Conservation (phyloP, 2,888 invertebrate species). For the Pterostichus madidus region DNA sequence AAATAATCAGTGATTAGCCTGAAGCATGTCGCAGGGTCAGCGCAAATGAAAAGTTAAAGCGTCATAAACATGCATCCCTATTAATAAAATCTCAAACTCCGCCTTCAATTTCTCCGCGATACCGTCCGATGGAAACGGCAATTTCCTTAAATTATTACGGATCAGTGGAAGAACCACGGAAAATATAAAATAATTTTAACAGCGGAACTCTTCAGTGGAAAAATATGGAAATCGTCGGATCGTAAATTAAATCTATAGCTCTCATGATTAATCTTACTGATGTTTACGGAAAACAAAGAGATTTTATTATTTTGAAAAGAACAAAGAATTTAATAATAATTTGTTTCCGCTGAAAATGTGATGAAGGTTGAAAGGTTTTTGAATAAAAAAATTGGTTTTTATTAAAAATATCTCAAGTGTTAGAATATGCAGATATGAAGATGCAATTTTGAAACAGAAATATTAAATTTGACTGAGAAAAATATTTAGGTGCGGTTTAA, state of each 20-base stretch:
- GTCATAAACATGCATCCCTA: neutral
- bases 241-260: slow-evolving; percentile 29
- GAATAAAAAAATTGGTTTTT: slow-evolving; percentile 3
- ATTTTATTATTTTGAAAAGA: slow-evolving; percentile 6
- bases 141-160: slow-evolving; percentile 43
- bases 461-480: too few species aligned
- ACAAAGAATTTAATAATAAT: slow-evolving; percentile 48
- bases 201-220: slow-evolving; percentile 9
- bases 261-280: slow-evolving; percentile 37
- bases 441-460: too few species aligned
- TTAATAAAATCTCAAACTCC: neutral
- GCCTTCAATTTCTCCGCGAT: slow-evolving; percentile 13
- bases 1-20: slow-evolving; percentile 16
- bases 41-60: neutral
- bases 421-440: neutral
- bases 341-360: slow-evolving; percentile 21
- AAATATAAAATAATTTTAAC: slow-evolving; percentile 24
- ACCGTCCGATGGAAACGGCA: slow-evolving; percentile 25
- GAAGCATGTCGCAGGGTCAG: neutral
- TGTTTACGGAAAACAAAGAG: slow-evolving; percentile 11
- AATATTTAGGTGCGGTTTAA: too few species aligned
- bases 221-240: slow-evolving; percentile 32
- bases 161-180: slow-evolving; percentile 28
- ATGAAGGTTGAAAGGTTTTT: slow-evolving; percentile 1
- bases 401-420: slow-evolving; percentile 6